These are phyloP conservation scores for Microctenopoma lineatum DNA, from an alignment of 2,797 vertebrate genomes.

Conservation along the genomic window DNA sequence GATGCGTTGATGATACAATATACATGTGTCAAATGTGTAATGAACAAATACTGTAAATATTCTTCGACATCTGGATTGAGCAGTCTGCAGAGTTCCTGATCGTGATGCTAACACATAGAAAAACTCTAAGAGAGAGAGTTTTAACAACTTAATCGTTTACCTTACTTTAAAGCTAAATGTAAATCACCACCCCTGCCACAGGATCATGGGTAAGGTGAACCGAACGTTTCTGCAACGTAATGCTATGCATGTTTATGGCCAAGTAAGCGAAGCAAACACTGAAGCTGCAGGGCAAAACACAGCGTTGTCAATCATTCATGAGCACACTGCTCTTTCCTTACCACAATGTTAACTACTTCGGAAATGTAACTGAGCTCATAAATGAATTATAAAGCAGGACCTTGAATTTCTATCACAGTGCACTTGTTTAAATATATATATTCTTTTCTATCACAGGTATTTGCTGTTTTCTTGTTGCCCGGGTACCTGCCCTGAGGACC, in stretches of 20 bases:
- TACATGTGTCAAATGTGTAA: no score
- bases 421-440: background rate
- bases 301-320: slow-evolving; percentile 65
- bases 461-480: slow-evolving; percentile 2
- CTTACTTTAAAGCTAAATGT: background rate
- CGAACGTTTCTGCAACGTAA: slow-evolving; percentile 12
- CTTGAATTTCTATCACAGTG: slow-evolving; percentile 29
- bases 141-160: background rate
- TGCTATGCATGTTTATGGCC: slow-evolving; percentile 34
- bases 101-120: background rate
- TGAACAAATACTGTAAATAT: background rate
- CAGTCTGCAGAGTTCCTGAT: background rate
- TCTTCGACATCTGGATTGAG: background rate
- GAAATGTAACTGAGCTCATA: slow-evolving; percentile 49
- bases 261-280: slow-evolving; percentile 33
- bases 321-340: slow-evolving; percentile 32
- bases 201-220: background rate
- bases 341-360: slow-evolving; percentile 43
- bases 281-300: slow-evolving; percentile 33
- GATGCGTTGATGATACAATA: no score
- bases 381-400: slow-evolving; percentile 53
- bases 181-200: background rate
- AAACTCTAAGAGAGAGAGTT: background rate
- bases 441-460: background rate
- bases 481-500: background rate